phyloP scores from a whole-genome alignment of 2,888 invertebrate species.

The Mythimna albipuncta region DNA sequence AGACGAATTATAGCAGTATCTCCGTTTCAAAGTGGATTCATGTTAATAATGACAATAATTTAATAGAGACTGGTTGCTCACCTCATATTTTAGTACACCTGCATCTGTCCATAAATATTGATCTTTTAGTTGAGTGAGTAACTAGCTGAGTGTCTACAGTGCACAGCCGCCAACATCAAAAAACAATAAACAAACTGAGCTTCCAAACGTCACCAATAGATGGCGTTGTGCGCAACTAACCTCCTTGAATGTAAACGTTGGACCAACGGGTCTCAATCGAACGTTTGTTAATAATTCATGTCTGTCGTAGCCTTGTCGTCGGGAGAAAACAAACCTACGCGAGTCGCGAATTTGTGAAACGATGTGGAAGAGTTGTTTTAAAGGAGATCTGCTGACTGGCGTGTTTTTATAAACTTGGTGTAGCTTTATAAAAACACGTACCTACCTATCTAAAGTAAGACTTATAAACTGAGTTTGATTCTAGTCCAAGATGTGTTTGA shows the following conservation, averaged over 20 bases:
- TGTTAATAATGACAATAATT: too few species aligned
- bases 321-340: slow-evolving; percentile 55
- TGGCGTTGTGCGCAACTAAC: slow-evolving; percentile 35
- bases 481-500: too few species aligned
- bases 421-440: not conserved
- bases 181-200: slow-evolving; percentile 12
- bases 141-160: too few species aligned
- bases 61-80: too few species aligned
- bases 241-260: slow-evolving; percentile 54
- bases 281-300: slow-evolving; percentile 68
- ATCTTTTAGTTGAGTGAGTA: too few species aligned
- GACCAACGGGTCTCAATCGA: slow-evolving; percentile 63
- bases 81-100: too few species aligned
- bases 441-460: not conserved
- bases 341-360: slow-evolving; percentile 46
- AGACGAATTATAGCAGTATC: too few species aligned
- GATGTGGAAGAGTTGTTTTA: slow-evolving; percentile 37
- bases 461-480: not conserved
- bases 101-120: too few species aligned
- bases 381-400: slow-evolving; percentile 19
- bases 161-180: not conserved
- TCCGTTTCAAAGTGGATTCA: too few species aligned
- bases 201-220: slow-evolving; percentile 25
- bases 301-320: slow-evolving; percentile 49
- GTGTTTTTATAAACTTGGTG: not conserved